Conservation (phyloP, 2,797 vertebrate genomes). For the Babyrousa celebensis region DNA sequence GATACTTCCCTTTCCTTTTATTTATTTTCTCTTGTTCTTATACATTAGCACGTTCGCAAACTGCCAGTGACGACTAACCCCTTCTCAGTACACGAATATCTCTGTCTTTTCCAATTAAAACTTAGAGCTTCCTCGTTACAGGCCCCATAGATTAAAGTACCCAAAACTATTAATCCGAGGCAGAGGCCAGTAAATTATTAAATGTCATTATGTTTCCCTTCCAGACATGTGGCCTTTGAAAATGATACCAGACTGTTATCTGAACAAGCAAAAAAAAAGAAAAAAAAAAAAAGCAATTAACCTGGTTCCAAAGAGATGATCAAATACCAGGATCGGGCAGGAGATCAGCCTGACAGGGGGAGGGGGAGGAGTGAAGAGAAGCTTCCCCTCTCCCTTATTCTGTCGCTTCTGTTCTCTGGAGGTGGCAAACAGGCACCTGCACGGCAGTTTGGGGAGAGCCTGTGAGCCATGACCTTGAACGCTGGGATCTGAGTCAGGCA, state of each 20-base stretch:
- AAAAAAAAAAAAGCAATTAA: constrained; percentile 80
- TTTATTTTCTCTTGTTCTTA: constrained; percentile 40
- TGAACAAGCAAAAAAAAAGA: constrained; percentile 73
- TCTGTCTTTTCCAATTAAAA: constrained; percentile 62
- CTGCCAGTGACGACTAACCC: background rate
- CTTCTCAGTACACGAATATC: background rate
- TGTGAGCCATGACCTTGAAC: background rate
- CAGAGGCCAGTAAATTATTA: constrained; percentile 84
- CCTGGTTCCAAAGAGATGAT: constrained; percentile 82
- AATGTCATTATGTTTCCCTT: constrained; percentile 76
- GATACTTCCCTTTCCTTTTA: background rate
- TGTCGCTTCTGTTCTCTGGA: background rate
- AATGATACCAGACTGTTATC: constrained; percentile 46
- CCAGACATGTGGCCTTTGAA: constrained; percentile 81
- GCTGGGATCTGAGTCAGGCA: background rate
- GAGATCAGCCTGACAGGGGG: constrained; percentile 69
- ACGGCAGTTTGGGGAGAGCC: too few relatives aligned
- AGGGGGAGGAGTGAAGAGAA: background rate
- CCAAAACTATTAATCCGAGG: constrained; percentile 85
- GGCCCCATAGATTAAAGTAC: constrained; percentile 75
- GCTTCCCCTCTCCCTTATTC: background rate
- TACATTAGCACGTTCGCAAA: background rate
- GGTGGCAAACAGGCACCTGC: background rate
- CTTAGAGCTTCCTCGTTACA: constrained; percentile 68
- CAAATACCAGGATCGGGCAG: constrained; percentile 77